Evolutionary conservation across 64 coral and sea anemone genomes (phyloP).

Genomic region (Stichodactyla mertensii): DNA sequence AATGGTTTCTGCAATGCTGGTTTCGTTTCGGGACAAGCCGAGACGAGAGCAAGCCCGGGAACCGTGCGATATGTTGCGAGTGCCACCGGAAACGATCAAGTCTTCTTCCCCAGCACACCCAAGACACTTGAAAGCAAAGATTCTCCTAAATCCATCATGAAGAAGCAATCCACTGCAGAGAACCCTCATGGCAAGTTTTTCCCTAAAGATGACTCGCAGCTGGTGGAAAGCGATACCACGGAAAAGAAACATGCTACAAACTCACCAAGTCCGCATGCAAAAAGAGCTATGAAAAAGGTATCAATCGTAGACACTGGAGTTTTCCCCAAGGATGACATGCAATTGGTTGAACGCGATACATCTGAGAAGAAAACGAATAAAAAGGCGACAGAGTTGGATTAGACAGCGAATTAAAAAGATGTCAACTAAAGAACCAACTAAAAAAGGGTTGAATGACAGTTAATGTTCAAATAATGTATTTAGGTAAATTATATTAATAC

Average conservation of each 20-base stretch:
- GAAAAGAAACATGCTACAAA: neutral
- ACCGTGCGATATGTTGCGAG: neutral
- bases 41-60: neutral
- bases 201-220: neutral
- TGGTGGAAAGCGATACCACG: neutral
- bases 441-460: neutral
- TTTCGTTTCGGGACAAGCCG: neutral
- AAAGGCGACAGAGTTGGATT: neutral
- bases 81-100: neutral
- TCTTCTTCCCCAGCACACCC: neutral
- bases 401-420: neutral
- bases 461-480: too few relatives aligned
- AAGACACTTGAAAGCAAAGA: neutral
- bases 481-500: too few relatives aligned
- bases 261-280: neutral
- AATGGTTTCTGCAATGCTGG: constrained; percentile 1
- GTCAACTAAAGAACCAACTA: neutral
- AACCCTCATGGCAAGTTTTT: neutral
- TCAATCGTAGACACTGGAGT: neutral
- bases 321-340: neutral
- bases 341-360: neutral
- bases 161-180: neutral
- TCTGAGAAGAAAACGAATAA: neutral
- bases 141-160: constrained; percentile 3
- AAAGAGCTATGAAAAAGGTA: neutral